These are phyloP conservation scores for Drosophila pallidifrons DNA, from an alignment of 1,140 invertebrate species.

Conservation along the genomic window DNA sequence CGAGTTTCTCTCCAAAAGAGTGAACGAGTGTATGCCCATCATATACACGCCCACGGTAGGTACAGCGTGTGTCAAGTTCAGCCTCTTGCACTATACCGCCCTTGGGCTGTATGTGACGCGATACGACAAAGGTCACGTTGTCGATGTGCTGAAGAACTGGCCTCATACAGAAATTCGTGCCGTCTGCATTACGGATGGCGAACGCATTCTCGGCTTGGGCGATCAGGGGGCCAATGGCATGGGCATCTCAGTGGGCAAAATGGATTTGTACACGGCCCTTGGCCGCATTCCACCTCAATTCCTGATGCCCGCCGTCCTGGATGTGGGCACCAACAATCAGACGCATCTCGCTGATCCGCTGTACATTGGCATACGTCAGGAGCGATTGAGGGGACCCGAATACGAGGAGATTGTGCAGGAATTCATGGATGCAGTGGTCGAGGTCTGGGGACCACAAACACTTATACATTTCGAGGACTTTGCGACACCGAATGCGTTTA, in stretches of 20 bases:
- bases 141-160: constrained; percentile 88
- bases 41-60: constrained; percentile 87
- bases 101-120: constrained; percentile 98
- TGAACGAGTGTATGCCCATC: constrained; percentile 94
- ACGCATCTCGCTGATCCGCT: constrained; percentile 94
- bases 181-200: constrained; percentile 97
- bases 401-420: constrained; percentile 99
- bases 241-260: constrained; percentile 98
- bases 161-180: constrained; percentile 90
- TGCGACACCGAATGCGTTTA: constrained; percentile 96
- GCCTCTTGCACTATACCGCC: constrained; percentile 81
- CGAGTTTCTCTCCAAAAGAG: constrained; percentile 94
- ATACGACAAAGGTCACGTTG: constrained; percentile 96
- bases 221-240: constrained; percentile 98
- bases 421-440: constrained; percentile 97
- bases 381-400: constrained; percentile 91
- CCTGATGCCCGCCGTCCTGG: constrained; percentile 94
- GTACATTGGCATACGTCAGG: constrained; percentile 96
- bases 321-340: constrained; percentile 97
- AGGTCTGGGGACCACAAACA: constrained; percentile 92
- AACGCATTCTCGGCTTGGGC: constrained; percentile 96
- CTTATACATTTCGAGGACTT: constrained; percentile 99
- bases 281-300: constrained; percentile 96
- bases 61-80: constrained; percentile 88
- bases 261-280: constrained; percentile 96